Conservation (phyloP, 2,113 vertebrate species). For the Brachypteracias leptosomus region DNA sequence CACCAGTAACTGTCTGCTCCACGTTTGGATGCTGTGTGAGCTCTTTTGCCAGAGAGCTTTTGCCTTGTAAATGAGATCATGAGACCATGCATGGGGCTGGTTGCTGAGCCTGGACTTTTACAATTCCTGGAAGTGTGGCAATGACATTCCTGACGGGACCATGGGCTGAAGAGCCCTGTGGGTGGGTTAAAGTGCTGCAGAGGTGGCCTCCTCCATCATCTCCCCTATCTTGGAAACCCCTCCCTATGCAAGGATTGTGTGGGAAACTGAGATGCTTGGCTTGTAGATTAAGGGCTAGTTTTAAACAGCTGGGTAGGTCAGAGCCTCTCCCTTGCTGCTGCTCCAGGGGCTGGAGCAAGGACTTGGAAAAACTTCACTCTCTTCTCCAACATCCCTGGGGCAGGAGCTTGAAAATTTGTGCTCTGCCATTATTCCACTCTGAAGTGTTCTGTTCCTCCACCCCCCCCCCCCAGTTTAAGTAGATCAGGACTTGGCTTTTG, state of each 20-base stretch:
- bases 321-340: neutral
- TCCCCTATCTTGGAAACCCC: neutral
- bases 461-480: neutral
- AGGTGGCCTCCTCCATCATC: neutral
- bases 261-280: neutral
- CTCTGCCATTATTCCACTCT: neutral
- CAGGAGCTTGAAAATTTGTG: neutral
- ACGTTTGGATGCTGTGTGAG: neutral
- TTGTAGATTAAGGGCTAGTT: neutral
- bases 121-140: neutral
- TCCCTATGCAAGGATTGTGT: neutral
- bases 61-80: neutral
- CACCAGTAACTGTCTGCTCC: conserved; percentile 2
- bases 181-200: neutral
- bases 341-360: neutral
- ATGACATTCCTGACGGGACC: neutral
- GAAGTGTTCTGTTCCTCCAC: too few species aligned
- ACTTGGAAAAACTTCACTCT: neutral
- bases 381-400: neutral
- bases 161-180: neutral
- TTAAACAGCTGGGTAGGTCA: neutral
- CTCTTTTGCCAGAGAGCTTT: conserved; percentile 19
- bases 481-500: neutral
- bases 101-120: neutral
- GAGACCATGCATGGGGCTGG: fast-evolving